Evolutionary conservation across 1,140 invertebrate species (phyloP).

Genomic region (Cotesia glomerata): DNA sequence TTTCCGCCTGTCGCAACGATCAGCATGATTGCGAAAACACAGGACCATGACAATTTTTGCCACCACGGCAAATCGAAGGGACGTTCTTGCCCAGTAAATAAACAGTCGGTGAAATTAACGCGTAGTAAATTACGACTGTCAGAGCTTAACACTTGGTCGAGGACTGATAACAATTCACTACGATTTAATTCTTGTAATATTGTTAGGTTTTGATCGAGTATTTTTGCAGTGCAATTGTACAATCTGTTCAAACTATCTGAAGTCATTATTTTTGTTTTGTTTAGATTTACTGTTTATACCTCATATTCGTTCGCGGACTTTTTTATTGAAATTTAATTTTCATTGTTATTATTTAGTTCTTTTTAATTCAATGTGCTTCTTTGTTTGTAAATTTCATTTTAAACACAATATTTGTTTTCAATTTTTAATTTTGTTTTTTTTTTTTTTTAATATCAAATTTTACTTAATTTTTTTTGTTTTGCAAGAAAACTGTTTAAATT

Average conservation of each 20-base stretch:
- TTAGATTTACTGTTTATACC: not conserved
- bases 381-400: too few species aligned
- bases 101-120: conserved; percentile 45
- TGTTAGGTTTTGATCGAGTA: conserved; percentile 39
- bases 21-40: conserved; percentile 76
- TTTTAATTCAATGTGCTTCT: not conserved
- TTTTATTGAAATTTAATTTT: not conserved
- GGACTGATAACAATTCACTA: conserved; percentile 38
- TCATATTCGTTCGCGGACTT: not conserved
- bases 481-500: too few species aligned
- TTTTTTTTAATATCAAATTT: too few species aligned
- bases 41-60: conserved; percentile 74
- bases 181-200: conserved; percentile 38
- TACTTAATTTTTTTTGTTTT: too few species aligned
- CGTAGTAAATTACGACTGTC: conserved; percentile 33
- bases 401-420: too few species aligned
- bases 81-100: conserved; percentile 41
- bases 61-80: conserved; percentile 63
- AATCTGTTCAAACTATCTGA: conserved; percentile 30
- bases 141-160: conserved; percentile 40
- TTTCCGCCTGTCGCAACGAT: conserved; percentile 82
- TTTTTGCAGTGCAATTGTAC: conserved; percentile 47
- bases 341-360: not conserved
- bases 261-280: conserved; percentile 37
- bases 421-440: too few species aligned